These are phyloP conservation scores for Eupsilia transversa DNA, from an alignment of 2,888 invertebrate species.

Conservation along the genomic window DNA sequence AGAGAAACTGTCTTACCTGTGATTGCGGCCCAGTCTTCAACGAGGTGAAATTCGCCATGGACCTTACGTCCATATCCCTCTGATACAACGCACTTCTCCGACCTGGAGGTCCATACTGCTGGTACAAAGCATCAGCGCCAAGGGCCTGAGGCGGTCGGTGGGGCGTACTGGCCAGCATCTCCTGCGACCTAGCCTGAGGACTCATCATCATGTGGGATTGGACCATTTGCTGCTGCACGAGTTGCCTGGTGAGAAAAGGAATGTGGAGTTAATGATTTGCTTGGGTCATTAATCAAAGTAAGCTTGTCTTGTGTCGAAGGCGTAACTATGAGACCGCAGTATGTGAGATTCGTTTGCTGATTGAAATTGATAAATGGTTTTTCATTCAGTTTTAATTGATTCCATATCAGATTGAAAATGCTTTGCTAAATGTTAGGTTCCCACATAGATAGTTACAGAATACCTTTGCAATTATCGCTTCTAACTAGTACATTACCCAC, in stretches of 20 bases:
- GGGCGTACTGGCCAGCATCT: slow-evolving; percentile 88
- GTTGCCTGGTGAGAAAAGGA: slow-evolving; percentile 77
- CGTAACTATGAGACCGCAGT: background rate
- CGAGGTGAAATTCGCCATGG: slow-evolving; percentile 88
- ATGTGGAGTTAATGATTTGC: background rate
- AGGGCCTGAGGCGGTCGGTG: slow-evolving; percentile 83
- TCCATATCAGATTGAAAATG: slow-evolving; percentile 51
- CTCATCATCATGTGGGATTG: slow-evolving; percentile 88
- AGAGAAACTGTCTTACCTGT: slow-evolving; percentile 73
- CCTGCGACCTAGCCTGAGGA: slow-evolving; percentile 90
- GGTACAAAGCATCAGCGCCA: slow-evolving; percentile 87
- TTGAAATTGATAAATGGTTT: slow-evolving; percentile 41
- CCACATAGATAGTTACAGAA: slow-evolving; percentile 22
- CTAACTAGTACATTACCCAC: slow-evolving; percentile 1
- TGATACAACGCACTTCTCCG: slow-evolving; percentile 86
- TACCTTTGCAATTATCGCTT: slow-evolving; percentile 8
- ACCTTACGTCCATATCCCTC: slow-evolving; percentile 85
- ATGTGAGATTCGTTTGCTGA: slow-evolving; percentile 17
- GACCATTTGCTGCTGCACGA: slow-evolving; percentile 87
- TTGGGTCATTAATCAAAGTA: slow-evolving; percentile 27
- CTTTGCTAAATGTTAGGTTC: slow-evolving; percentile 37
- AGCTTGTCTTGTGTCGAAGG: background rate
- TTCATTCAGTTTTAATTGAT: slow-evolving; percentile 50
- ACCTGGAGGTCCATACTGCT: slow-evolving; percentile 87
- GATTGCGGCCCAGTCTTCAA: slow-evolving; percentile 84